Conservation (phyloP, 1,140 invertebrate species). For the Hypothenemus hampei region DNA sequence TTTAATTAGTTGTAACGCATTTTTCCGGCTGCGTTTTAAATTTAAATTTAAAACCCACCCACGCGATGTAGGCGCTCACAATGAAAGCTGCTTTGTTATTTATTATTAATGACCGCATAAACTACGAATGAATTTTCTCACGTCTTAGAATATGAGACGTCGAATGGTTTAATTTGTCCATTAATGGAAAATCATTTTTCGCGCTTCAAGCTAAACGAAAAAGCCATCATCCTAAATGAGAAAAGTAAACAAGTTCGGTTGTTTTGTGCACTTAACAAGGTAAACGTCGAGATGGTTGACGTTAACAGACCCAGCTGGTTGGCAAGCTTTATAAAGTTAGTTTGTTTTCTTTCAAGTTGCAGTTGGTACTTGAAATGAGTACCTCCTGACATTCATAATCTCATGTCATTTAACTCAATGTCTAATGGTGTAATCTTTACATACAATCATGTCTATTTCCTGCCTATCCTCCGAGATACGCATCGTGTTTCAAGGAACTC, state of each 20-base stretch:
- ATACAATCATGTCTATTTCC: too few species aligned
- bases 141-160: constrained; percentile 7
- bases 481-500: too few species aligned
- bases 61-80: constrained; percentile 1
- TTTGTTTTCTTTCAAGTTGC: too few species aligned
- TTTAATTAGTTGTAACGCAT: background rate
- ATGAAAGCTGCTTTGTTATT: constrained; percentile 2
- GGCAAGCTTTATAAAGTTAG: too few species aligned
- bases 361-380: too few species aligned
- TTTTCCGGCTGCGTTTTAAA: background rate
- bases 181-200: background rate
- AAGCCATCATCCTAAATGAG: background rate
- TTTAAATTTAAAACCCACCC: constrained; percentile 8
- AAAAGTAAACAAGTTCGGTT: background rate
- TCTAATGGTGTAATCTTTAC: too few species aligned
- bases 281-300: background rate
- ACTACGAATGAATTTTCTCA: constrained; percentile 15
- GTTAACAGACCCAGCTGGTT: background rate
- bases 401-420: too few species aligned
- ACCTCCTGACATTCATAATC: too few species aligned
- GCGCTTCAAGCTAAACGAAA: background rate
- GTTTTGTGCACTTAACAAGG: constrained; percentile 1
- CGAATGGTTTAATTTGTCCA: constrained; percentile 1
- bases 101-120: constrained; percentile 12
- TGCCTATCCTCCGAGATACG: too few species aligned